Evolutionary conservation across 1,140 invertebrate genomes (phyloP), one percentile per base, ranked within the genome.

Genomic region (Trigoniulus corallinus): DNA sequence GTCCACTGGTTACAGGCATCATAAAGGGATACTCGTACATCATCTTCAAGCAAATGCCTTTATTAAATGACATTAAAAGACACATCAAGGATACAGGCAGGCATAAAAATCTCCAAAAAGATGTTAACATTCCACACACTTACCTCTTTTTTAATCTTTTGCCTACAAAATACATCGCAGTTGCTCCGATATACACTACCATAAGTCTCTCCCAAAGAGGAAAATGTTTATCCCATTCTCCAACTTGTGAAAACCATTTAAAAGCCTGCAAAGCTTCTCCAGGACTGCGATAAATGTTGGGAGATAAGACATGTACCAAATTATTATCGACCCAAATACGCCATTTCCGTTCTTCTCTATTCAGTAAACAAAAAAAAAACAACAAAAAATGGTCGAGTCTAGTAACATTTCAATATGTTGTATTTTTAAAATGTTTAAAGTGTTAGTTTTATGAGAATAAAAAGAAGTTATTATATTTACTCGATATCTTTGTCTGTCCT

Each of bases 171-270:
- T 80, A 97, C 95, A 98, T 99, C 1, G 84, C 91, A 21, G 73
- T 67, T 0, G 94, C 86, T 25, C 95, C 95, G 1, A 88, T 77
- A 64, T 97, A 93, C n/a, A 97, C 81, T 63, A 96, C 87, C 24
- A 94, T 60, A 22, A 74, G 66, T 58, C 84, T 73, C 66, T 97
- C 88, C 80, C 83, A 86, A 1, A 69, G 59, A 0, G 84, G 78
- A 65, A 98, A 98, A 56, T 84, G 77, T 49, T 84, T 75, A 47
- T 87, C 78, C 93, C 94, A 98, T 54, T 88, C 81, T 2, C 93
- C 93, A 29, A 82, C 76, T 57, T 84, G 64, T 12, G 87, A 85
- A 67, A 95, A 96, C 80, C 87, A 91, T 54, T 81, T 76, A 63
- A 97, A 96, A 0, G 91, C 82, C 64, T 91, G 77, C 20, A 91